Base-by-base conservation (phyloP, 1,140 invertebrate species). In the Zaprionus capensis region DNA sequence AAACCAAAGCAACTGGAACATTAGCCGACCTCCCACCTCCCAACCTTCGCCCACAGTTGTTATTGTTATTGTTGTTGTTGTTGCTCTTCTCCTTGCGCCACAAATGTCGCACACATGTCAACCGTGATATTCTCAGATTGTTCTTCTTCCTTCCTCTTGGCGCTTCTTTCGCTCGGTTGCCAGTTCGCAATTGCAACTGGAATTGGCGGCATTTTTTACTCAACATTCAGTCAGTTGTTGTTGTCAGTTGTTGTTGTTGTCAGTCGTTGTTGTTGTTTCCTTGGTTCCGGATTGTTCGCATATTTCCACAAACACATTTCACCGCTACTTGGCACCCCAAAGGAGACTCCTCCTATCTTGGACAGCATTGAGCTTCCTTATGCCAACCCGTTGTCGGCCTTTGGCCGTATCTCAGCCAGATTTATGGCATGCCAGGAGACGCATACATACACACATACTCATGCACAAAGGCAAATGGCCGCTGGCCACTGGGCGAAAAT, bases 1-100 rank as follows among this genome's bases (percentile, higher is more conserved):
- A 91, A 91, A 91, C 76, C 77, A 88, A 88, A 91, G 88, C 84
- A 88, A 91, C 75, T 91, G 88, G 88, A 91, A 91, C 88, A 84
- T 84, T 87, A 88, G 84, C 84, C 64, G 68, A 76, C 66, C 72
- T 66, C 49, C 62, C 66, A 63, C 55, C 17, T 28, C 22, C 28
- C 46, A 51, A 9, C 15, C 46, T 34, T 20, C 22, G 22, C 67
- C 46, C 36, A 63, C 17, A 56, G 66, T 74, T 59, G 44, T 59
- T 22, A 12, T 72, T 58, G 41, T n/a, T 46, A n/a, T 44, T 44
- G 41, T 59, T 22, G 7, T 72, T 58, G 41, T n/a, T 46, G 41
- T 44, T 44, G 41, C n/a, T 46, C 61, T 78, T 41, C 34, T 57
- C 59, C 76, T 84, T 88, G 80, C 80, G 80, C 81, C 70, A 74